A percentile compares a stretch with the other conserved stretches of the same genome.
These are phyloP conservation scores for Epinephelus awoara DNA, from an alignment of 2,797 vertebrate species.

Conservation along the genomic window DNA sequence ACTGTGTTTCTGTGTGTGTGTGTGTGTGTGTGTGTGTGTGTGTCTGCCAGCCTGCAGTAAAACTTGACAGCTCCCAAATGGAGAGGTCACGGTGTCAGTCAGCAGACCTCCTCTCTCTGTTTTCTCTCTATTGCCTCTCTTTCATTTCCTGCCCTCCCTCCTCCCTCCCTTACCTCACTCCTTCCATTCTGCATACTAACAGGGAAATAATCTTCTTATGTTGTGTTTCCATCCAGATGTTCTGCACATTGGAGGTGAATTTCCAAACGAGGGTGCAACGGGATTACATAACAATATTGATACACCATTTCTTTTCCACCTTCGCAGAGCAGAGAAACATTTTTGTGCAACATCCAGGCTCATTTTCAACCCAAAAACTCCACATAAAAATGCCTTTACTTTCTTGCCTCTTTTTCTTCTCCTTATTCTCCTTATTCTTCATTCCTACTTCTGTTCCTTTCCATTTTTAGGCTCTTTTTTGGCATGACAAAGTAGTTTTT, in stretches of 20 bases:
- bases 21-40: conserved; percentile 25
- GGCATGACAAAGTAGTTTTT: conserved; percentile 15
- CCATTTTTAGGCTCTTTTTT: neutral
- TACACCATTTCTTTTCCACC: conserved; percentile 2
- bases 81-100: conserved; percentile 50
- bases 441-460: neutral
- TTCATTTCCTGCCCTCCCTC: neutral
- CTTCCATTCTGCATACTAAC: conserved; percentile 27
- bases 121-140: neutral
- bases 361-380: neutral
- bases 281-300: conserved; percentile 16
- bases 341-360: neutral
- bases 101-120: conserved; percentile 22
- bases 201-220: conserved; percentile 5
- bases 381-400: neutral
- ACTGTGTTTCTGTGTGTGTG: conserved; percentile 11
- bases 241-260: neutral
- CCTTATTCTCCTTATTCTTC: neutral
- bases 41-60: conserved; percentile 27
- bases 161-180: conserved; percentile 20
- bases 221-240: conserved; percentile 41
- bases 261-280: conserved; percentile 11
- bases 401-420: neutral
- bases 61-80: conserved; percentile 27
- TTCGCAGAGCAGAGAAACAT: neutral